phyloP scores from a whole-genome alignment of 2,797 vertebrate species.

The Ambastaia sidthimunki region DNA sequence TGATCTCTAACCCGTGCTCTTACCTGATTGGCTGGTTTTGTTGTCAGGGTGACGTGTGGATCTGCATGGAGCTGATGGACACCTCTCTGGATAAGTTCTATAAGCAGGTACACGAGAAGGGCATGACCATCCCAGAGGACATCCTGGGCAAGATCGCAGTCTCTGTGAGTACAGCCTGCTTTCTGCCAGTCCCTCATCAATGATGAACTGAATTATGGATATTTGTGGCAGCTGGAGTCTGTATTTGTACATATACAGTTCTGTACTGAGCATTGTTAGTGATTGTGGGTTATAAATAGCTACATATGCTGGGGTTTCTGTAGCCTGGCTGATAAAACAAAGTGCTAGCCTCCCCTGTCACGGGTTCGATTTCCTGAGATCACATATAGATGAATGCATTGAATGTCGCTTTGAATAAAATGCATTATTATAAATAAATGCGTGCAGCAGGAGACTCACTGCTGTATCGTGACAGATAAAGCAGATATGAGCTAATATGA shows the following conservation, averaged over 20 bases:
- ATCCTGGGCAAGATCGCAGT: constrained; percentile 98
- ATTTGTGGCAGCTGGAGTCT: background rate
- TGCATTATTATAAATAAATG: background rate
- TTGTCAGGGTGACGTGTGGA: constrained; percentile 96
- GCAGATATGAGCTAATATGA: no score
- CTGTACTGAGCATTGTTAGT: background rate
- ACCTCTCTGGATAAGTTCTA: constrained; percentile 99
- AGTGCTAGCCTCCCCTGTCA: no score
- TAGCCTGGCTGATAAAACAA: background rate
- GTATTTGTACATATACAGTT: background rate
- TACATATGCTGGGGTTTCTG: background rate
- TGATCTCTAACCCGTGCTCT: background rate
- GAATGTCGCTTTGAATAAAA: background rate
- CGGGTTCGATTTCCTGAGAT: no score
- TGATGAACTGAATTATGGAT: background rate
- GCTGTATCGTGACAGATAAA: no score
- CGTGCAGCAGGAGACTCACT: no score
- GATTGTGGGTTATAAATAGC: background rate
- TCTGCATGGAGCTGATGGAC: constrained; percentile 99
- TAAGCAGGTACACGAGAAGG: constrained; percentile 95
- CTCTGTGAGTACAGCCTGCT: constrained; percentile 81
- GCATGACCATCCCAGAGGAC: constrained; percentile 93
- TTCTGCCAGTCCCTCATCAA: background rate
- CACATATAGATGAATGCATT: background rate
- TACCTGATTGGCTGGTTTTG: constrained; percentile 15